Evolutionary conservation across 2,113 vertebrate species (phyloP).

Genomic region (Hippoglossus stenolepis): DNA sequence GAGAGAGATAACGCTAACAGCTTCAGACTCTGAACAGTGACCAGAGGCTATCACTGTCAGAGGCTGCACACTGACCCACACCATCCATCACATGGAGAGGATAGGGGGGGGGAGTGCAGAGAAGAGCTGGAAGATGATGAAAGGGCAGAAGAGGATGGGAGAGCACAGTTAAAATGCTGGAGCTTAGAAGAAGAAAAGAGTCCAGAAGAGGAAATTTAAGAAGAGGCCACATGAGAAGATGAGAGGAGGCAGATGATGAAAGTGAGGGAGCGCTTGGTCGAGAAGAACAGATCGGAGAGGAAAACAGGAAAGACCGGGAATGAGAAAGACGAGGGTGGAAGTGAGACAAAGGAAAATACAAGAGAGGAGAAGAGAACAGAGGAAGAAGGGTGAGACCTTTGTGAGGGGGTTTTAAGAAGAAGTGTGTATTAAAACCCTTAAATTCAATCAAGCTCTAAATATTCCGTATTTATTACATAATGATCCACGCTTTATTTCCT

Average conservation of each 20-base stretch:
- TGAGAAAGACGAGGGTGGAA: too few relatives aligned
- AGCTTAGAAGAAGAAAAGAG: constrained; percentile 7
- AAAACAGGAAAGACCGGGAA: too few relatives aligned
- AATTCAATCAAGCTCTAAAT: too few relatives aligned
- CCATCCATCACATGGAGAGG: constrained; percentile 61
- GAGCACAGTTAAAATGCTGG: constrained; percentile 4
- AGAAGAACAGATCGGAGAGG: too few relatives aligned
- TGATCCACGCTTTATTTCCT: too few relatives aligned
- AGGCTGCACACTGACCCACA: constrained; percentile 53
- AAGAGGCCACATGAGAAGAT: constrained; percentile 16
- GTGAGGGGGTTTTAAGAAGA: background rate
- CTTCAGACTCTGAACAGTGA: constrained; percentile 58
- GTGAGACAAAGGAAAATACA: constrained; percentile 16
- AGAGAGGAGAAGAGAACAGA: constrained; percentile 2
- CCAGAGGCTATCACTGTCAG: constrained; percentile 71
- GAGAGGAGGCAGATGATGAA: constrained; percentile 6
- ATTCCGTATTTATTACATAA: too few relatives aligned
- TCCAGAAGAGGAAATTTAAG: constrained; percentile 28
- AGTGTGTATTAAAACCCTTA: background rate
- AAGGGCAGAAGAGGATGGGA: constrained; percentile 3
- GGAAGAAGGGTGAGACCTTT: background rate
- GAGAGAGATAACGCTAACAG: constrained; percentile 32
- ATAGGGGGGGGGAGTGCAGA: background rate
- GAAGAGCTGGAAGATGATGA: background rate
- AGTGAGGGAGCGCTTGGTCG: background rate